Evolutionary conservation across 2,113 vertebrate species (phyloP).

Genomic region (Vicugna pacos): DNA sequence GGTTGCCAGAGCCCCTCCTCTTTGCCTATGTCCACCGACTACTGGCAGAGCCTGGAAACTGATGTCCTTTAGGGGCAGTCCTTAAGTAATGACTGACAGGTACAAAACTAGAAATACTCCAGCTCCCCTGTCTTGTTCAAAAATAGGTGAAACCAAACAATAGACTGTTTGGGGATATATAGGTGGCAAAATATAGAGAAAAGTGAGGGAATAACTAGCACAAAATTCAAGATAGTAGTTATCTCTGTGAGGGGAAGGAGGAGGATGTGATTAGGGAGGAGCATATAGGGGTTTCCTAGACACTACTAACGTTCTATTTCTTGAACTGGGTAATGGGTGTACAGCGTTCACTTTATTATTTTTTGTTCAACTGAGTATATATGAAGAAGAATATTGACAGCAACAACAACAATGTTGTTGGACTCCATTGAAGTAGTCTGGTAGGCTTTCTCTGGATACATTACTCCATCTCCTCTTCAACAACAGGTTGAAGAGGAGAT

Average conservation of each 20-base stretch:
- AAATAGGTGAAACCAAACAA: conserved; percentile 9
- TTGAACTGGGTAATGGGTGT: not conserved
- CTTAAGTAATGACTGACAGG: conserved; percentile 11
- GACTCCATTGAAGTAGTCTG: no score
- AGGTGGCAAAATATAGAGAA: conserved; percentile 20
- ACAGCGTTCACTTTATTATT: not conserved
- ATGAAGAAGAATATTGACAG: not conserved
- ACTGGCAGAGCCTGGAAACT: not conserved
- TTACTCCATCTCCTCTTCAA: no score
- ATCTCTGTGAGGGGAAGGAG: not conserved
- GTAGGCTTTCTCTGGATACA: no score
- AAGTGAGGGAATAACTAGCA: not conserved
- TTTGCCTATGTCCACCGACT: not conserved
- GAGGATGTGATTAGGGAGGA: not conserved
- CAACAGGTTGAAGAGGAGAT: not conserved
- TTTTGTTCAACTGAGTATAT: not conserved
- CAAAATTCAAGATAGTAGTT: not conserved
- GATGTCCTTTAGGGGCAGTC: not conserved
- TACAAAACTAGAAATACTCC: conserved; percentile 8
- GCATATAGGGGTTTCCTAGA: not conserved
- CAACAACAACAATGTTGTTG: not conserved
- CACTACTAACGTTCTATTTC: not conserved
- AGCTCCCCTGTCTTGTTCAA: not conserved
- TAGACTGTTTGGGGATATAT: not conserved
- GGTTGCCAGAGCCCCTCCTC: not conserved